Percentiles rank a stretch among this genome's conserved stretches.
Evolutionary conservation across 2,113 vertebrate species (phyloP).

Genomic region (Eublepharis macularius): DNA sequence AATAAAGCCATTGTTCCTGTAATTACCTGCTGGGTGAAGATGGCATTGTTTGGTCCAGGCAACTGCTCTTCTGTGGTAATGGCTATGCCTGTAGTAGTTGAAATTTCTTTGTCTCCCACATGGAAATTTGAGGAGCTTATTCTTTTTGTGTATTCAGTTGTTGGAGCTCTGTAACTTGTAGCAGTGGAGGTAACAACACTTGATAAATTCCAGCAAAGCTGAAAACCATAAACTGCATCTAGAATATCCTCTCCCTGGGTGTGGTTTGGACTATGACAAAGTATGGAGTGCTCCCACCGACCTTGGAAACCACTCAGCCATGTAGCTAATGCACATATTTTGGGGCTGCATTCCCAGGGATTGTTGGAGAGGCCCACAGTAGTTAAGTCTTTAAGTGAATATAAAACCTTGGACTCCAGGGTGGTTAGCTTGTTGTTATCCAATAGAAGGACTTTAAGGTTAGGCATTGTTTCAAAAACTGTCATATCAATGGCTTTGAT

Average conservation of each 20-base stretch:
- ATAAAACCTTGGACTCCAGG: constrained; percentile 88
- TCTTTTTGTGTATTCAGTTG: constrained; percentile 91
- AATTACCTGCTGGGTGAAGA: constrained; percentile 96
- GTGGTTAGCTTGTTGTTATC: constrained; percentile 97
- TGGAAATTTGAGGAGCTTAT: constrained; percentile 92
- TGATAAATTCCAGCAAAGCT: constrained; percentile 98
- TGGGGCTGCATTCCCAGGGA: constrained; percentile 97
- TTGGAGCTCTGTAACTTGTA: constrained; percentile 80
- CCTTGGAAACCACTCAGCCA: constrained; percentile 96
- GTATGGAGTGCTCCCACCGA: constrained; percentile 96
- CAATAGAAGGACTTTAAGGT: constrained; percentile 94
- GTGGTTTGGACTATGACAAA: constrained; percentile 95
- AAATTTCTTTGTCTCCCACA: constrained; percentile 93
- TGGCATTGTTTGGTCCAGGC: constrained; percentile 89
- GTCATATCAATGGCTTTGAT: constrained; percentile 90
- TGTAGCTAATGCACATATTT: constrained; percentile 93
- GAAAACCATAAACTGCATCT: constrained; percentile 96
- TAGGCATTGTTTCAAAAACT: constrained; percentile 95
- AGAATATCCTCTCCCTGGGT: constrained; percentile 99
- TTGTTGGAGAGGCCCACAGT: constrained; percentile 94
- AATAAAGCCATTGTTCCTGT: constrained; percentile 99
- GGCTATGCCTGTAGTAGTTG: constrained; percentile 86
- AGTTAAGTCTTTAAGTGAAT: constrained; percentile 88
- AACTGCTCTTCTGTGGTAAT: constrained; percentile 90
- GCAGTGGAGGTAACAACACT: constrained; percentile 83